Evolutionary conservation across 2,888 invertebrate species (phyloP).

Genomic region (Dorcus parallelipipedus): DNA sequence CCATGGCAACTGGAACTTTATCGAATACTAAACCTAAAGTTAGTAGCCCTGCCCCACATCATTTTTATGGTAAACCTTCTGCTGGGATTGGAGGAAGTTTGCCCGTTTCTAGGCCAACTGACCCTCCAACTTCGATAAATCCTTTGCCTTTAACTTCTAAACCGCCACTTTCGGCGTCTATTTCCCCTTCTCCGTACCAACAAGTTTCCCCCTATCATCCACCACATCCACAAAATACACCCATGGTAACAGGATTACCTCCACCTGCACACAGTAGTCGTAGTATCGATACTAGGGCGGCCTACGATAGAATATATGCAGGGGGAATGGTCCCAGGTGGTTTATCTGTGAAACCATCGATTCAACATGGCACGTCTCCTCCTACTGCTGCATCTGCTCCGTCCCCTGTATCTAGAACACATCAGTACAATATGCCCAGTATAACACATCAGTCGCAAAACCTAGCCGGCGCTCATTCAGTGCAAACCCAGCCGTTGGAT

Average conservation of each 20-base stretch:
- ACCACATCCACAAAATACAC: constrained; percentile 44
- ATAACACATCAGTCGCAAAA: constrained; percentile 41
- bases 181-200: constrained; percentile 55
- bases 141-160: constrained; percentile 60
- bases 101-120: constrained; percentile 47
- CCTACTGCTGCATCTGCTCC: constrained; percentile 49
- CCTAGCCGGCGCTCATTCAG: constrained; percentile 48
- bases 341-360: constrained; percentile 40
- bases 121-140: constrained; percentile 36
- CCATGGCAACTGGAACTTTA: constrained; percentile 50
- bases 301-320: constrained; percentile 38
- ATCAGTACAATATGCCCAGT: constrained; percentile 49
- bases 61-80: constrained; percentile 67
- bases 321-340: constrained; percentile 39
- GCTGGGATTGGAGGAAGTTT: constrained; percentile 58
- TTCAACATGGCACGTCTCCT: constrained; percentile 53
- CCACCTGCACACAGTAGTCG: constrained; percentile 56
- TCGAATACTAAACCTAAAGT: constrained; percentile 63
- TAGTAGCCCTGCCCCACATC: constrained; percentile 74
- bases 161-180: constrained; percentile 46
- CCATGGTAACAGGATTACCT: constrained; percentile 49
- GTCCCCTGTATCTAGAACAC: constrained; percentile 47
- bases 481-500: constrained; percentile 77
- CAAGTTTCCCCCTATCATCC: constrained; percentile 42
- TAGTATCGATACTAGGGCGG: constrained; percentile 28